A percentile compares a stretch with the other conserved stretches of the same genome.
These are phyloP conservation scores for Ahaetulla prasina DNA, from an alignment of 2,113 vertebrate genomes.

Conservation along the genomic window DNA sequence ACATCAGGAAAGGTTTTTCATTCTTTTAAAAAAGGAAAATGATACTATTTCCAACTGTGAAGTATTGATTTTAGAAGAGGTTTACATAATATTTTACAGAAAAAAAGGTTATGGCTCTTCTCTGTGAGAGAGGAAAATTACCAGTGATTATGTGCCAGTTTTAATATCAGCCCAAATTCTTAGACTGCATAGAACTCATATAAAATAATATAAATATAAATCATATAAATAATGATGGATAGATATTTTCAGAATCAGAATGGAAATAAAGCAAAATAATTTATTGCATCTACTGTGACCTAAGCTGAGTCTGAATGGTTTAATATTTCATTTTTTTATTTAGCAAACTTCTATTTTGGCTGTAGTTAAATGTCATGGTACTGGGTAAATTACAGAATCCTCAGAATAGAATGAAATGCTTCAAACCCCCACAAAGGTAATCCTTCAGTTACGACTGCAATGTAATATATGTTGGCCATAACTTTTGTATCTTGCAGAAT, in stretches of 20 bases:
- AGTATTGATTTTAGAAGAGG: not conserved
- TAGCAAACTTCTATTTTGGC: not conserved
- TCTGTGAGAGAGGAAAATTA: not conserved
- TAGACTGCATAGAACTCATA: not conserved
- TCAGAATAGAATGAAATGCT: not conserved
- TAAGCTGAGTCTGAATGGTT: not conserved
- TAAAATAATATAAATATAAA: not conserved
- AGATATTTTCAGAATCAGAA: not conserved
- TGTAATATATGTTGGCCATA: not conserved
- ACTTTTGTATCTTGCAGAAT: not conserved
- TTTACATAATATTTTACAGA: not conserved
- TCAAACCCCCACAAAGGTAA: not conserved
- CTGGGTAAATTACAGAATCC: not conserved
- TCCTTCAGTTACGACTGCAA: not conserved
- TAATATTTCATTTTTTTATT: not conserved
- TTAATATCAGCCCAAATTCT: not conserved
- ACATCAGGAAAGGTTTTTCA: not conserved
- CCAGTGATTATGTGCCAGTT: not conserved
- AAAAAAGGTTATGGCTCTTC: not conserved
- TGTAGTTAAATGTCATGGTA: not conserved
- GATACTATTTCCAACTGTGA: not conserved
- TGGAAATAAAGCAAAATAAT: not conserved
- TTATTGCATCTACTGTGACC: not conserved
- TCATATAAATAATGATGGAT: not conserved
- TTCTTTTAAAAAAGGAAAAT: not conserved